A percentile compares a stretch with the other conserved stretches of the same genome.
Conservation (phyloP, 2,113 vertebrate genomes). For the Brachionichthys hirsutus region DNA sequence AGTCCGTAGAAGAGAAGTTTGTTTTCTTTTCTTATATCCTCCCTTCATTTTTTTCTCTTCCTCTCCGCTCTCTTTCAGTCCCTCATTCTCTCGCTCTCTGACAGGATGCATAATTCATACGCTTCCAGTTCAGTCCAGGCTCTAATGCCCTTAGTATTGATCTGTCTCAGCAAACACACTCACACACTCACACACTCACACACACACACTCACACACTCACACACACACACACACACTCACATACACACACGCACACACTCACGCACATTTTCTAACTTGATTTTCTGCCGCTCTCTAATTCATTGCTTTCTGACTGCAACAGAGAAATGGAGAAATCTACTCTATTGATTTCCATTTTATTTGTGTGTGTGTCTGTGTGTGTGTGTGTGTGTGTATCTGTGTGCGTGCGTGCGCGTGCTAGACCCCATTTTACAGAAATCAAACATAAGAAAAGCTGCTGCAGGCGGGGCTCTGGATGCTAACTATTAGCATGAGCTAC, state of each 20-base stretch:
- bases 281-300: slow-evolving; percentile 56
- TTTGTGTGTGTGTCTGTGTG: slow-evolving; percentile 25
- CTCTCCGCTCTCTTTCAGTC: background rate
- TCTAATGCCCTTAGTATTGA: slow-evolving; percentile 98
- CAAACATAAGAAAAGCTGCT: slow-evolving; percentile 11
- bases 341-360: slow-evolving; percentile 55
- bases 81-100: slow-evolving; percentile 67
- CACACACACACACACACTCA: slow-evolving; percentile 31
- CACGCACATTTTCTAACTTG: slow-evolving; percentile 56
- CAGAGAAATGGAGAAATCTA: slow-evolving; percentile 50
- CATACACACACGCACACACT: slow-evolving; percentile 8
- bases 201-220: slow-evolving; percentile 13
- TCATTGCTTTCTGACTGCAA: slow-evolving; percentile 46
- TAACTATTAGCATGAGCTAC: too few species aligned
- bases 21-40: too few species aligned
- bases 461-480: slow-evolving; percentile 10
- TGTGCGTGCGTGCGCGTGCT: slow-evolving; percentile 13
- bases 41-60: slow-evolving; percentile 23
- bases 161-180: slow-evolving; percentile 69
- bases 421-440: slow-evolving; percentile 39
- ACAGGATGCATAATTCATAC: slow-evolving; percentile 96
- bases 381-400: slow-evolving; percentile 4
- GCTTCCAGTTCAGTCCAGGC: slow-evolving; percentile 83
- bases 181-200: slow-evolving; percentile 27
- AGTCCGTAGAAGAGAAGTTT: too few species aligned